A percentile compares a stretch with the other conserved stretches of the same genome.
phyloP scores from a whole-genome alignment of 2,113 vertebrate species.

The Sebastes schlegelii region DNA sequence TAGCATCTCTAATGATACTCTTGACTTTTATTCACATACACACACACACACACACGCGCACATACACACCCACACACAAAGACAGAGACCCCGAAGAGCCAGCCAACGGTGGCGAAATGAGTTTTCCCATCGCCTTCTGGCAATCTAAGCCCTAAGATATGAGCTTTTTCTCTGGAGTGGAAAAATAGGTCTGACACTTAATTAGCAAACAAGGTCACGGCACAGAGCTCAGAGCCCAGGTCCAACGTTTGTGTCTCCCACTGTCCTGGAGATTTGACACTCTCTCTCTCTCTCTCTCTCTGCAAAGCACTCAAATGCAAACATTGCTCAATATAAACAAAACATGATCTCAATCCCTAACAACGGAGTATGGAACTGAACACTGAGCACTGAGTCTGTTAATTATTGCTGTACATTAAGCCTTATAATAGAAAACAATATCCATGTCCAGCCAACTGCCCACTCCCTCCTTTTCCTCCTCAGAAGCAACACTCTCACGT shows the following conservation, averaged over 20 bases:
- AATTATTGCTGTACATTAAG: constrained; percentile 16
- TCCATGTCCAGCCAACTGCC: background rate
- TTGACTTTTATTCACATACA: constrained; percentile 24
- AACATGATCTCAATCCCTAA: background rate
- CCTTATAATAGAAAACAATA: background rate
- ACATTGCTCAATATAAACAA: constrained; percentile 25
- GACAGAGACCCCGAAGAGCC: constrained; percentile 1
- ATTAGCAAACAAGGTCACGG: constrained; percentile 78
- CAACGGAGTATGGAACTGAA: background rate
- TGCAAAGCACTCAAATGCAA: constrained; percentile 1
- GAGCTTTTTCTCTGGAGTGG: constrained; percentile 54
- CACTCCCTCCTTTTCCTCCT: background rate
- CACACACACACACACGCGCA: background rate
- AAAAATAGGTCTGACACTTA: constrained; percentile 77
- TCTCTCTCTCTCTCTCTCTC: constrained; percentile 5
- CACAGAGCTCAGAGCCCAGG: constrained; percentile 23
- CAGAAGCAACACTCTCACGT: background rate
- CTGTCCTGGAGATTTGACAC: constrained; percentile 37
- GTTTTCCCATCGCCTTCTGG: constrained; percentile 55
- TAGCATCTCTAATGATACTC: constrained; percentile 27
- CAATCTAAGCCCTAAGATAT: constrained; percentile 36
- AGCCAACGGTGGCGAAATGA: constrained; percentile 18
- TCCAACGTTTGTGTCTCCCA: constrained; percentile 50
- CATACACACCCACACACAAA: constrained; percentile 7
- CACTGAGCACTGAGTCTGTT: background rate